A percentile compares a stretch with the other conserved stretches of the same genome.
phyloP scores from a whole-genome alignment of 2,888 invertebrate species.

The Entomobrya multifasciata region DNA sequence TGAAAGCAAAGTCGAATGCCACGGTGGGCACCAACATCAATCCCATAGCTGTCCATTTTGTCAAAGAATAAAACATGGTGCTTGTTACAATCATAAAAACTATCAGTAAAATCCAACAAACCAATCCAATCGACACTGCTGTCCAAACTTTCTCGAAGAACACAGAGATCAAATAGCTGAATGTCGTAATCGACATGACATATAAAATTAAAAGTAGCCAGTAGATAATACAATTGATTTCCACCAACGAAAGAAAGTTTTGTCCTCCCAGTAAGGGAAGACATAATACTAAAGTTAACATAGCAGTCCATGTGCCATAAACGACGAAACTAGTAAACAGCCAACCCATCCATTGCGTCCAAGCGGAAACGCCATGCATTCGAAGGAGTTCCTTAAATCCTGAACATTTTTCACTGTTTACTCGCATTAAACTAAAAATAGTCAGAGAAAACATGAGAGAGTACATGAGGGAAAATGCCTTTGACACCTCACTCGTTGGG shows the following conservation, averaged over 20 bases:
- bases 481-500: too few species aligned
- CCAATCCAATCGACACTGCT: background rate
- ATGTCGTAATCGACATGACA: slow-evolving; percentile 18
- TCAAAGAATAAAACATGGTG: background rate
- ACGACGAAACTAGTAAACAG: background rate
- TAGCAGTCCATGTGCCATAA: slow-evolving; percentile 33
- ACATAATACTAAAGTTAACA: slow-evolving; percentile 81
- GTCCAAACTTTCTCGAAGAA: slow-evolving; percentile 38
- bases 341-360: slow-evolving; percentile 41
- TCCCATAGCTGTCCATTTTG: background rate
- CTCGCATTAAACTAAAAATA: slow-evolving; percentile 6
- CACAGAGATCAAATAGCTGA: background rate
- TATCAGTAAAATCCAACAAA: slow-evolving; percentile 2
- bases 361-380: slow-evolving; percentile 36
- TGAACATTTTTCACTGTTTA: slow-evolving; percentile 21
- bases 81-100: background rate
- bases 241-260: background rate
- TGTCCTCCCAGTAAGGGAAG: slow-evolving; percentile 76
- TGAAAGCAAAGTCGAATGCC: slow-evolving; percentile 66
- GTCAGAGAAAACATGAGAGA: background rate
- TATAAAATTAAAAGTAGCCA: slow-evolving; percentile 8
- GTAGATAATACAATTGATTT: background rate
- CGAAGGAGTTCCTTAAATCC: slow-evolving; percentile 40
- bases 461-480: background rate
- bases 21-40: slow-evolving; percentile 79